phyloP scores from a whole-genome alignment of 1,140 invertebrate species.

The Harpegnathos saltator region DNA sequence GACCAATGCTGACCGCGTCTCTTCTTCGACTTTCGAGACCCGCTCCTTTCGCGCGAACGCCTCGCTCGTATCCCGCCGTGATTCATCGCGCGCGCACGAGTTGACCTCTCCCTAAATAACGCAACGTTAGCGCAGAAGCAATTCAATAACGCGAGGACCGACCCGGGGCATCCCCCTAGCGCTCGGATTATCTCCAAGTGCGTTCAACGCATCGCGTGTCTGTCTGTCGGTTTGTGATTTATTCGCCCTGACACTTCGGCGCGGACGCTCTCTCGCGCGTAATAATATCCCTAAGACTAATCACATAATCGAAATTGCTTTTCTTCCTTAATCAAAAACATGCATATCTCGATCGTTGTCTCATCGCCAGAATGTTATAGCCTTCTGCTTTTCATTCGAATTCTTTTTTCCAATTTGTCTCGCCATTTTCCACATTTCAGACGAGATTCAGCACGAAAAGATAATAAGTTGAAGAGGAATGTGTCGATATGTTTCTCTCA shows the following conservation, averaged over 20 bases:
- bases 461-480: too few relatives aligned
- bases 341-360: too few relatives aligned
- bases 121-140: neutral
- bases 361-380: neutral
- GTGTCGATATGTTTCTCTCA: too few relatives aligned
- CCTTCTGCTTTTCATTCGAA: too few relatives aligned
- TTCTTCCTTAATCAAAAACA: too few relatives aligned
- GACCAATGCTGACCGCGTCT: conserved; percentile 60
- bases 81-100: conserved; percentile 36
- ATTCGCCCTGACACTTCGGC: neutral
- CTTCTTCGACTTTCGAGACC: conserved; percentile 54
- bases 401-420: too few relatives aligned
- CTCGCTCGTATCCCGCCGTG: conserved; percentile 52
- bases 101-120: conserved; percentile 66
- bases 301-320: too few relatives aligned
- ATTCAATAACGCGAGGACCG: conserved; percentile 40
- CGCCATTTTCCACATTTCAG: too few relatives aligned
- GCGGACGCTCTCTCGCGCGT: neutral
- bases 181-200: neutral
- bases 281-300: too few relatives aligned
- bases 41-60: conserved; percentile 25
- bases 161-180: conserved; percentile 6
- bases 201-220: neutral
- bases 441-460: too few relatives aligned
- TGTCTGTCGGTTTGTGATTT: neutral